Percentiles rank a stretch among this genome's conserved stretches.
phyloP scores from a whole-genome alignment of 2,888 invertebrate genomes.

The Ferdinandea cuprea region DNA sequence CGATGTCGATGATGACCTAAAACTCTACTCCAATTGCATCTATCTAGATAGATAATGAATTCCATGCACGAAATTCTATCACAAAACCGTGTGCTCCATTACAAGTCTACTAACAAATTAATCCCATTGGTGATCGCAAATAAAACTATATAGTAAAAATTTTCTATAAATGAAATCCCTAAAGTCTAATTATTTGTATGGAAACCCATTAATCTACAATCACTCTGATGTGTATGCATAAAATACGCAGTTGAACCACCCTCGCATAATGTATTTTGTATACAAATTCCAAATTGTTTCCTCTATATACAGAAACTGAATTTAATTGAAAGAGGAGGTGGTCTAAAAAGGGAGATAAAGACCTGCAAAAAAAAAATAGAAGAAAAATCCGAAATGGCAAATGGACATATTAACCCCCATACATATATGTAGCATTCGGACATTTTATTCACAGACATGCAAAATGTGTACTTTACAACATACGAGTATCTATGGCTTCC shows the following conservation, averaged over 20 bases:
- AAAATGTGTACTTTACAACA: conserved; percentile 31
- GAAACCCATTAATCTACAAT: conserved; percentile 48
- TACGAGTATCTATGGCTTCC: neutral
- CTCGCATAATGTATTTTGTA: conserved; percentile 19
- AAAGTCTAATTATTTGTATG: conserved; percentile 51
- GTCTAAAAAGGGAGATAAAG: conserved; percentile 8
- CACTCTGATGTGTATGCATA: neutral
- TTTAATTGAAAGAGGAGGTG: conserved; percentile 44
- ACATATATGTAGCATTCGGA: conserved; percentile 20
- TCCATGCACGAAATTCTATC: neutral
- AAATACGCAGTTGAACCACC: neutral
- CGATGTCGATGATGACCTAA: no score
- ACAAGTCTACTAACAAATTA: conserved; percentile 28
- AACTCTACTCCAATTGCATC: no score
- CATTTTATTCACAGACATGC: conserved; percentile 32
- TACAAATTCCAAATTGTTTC: conserved; percentile 42
- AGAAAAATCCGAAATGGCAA: conserved; percentile 20
- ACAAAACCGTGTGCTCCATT: neutral
- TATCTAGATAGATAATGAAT: neutral
- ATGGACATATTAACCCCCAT: conserved; percentile 43
- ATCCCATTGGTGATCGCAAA: conserved; percentile 44
- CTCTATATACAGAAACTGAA: conserved; percentile 14
- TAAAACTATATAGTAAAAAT: conserved; percentile 1
- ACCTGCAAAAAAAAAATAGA: conserved; percentile 12
- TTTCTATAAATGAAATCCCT: conserved; percentile 26